phyloP scores from a whole-genome alignment of 1,140 invertebrate species.

The Melanaphis sacchari region DNA sequence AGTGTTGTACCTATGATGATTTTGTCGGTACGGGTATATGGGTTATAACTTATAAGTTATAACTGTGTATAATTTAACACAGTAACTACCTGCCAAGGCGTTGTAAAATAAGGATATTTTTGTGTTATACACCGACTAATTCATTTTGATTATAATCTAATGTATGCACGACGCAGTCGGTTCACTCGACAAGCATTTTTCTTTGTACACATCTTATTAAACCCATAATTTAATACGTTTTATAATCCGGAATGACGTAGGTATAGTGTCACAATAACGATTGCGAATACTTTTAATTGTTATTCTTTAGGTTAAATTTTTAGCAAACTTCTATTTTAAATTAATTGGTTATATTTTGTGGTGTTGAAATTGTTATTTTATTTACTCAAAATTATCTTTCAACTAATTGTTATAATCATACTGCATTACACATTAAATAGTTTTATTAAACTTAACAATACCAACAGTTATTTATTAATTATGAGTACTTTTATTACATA shows the following conservation, averaged over 20 bases:
- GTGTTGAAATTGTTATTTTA: background rate
- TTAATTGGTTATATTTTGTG: background rate
- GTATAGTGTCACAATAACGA: background rate
- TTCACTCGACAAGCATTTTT: background rate
- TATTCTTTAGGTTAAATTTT: background rate
- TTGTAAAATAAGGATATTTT: background rate
- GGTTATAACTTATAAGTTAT: background rate
- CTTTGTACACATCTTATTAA: background rate
- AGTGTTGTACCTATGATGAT: background rate
- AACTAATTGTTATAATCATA: too few species aligned
- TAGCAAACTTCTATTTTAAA: background rate
- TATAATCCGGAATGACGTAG: background rate
- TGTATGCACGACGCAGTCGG: background rate
- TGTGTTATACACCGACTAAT: background rate
- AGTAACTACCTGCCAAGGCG: background rate
- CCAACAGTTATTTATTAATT: background rate
- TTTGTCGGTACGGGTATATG: background rate
- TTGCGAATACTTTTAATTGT: background rate
- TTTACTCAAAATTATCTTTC: background rate
- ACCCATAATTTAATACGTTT: background rate
- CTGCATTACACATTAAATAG: background rate
- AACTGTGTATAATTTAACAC: background rate
- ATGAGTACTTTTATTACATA: background rate
- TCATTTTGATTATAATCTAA: slow-evolving; percentile 1
- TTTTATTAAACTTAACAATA: background rate